Evolutionary conservation across 2,113 vertebrate species (phyloP).

Genomic region (Ictalurus furcatus): DNA sequence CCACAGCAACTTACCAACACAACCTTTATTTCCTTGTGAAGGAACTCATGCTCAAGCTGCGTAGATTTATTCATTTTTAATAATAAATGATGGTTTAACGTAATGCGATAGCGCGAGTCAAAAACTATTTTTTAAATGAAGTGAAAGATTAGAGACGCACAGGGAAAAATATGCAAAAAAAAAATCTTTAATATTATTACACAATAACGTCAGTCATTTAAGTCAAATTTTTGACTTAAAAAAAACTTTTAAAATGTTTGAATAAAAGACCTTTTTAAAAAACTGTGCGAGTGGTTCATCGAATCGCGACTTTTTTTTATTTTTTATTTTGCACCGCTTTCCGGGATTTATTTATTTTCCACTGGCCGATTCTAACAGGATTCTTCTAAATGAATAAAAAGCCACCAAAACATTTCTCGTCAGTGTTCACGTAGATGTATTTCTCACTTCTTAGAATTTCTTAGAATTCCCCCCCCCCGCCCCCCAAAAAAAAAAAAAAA

Average conservation of each 20-base stretch:
- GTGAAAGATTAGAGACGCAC: too few relatives aligned
- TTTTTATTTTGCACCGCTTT: too few relatives aligned
- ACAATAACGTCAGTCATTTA: background rate
- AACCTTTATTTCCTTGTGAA: background rate
- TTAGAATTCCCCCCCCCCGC: too few relatives aligned
- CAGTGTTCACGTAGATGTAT: background rate
- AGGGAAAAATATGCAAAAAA: too few relatives aligned
- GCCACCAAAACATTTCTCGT: background rate
- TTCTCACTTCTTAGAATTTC: background rate
- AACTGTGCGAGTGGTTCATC: too few relatives aligned
- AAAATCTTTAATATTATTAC: background rate
- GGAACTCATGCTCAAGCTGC: background rate
- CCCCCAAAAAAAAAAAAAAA: background rate
- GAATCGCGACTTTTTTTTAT: too few relatives aligned
- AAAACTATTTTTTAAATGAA: too few relatives aligned
- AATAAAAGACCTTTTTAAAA: too few relatives aligned
- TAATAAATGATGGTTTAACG: background rate
- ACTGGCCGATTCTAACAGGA: too few relatives aligned
- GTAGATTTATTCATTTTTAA: background rate
- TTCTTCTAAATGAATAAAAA: background rate
- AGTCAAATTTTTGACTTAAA: too few relatives aligned
- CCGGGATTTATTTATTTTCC: background rate
- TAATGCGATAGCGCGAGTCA: background rate
- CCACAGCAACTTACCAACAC: background rate
- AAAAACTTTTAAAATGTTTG: too few relatives aligned